These are phyloP conservation scores for Oreortyx pictus DNA, from an alignment of 2,797 vertebrate genomes.

Conservation along the genomic window DNA sequence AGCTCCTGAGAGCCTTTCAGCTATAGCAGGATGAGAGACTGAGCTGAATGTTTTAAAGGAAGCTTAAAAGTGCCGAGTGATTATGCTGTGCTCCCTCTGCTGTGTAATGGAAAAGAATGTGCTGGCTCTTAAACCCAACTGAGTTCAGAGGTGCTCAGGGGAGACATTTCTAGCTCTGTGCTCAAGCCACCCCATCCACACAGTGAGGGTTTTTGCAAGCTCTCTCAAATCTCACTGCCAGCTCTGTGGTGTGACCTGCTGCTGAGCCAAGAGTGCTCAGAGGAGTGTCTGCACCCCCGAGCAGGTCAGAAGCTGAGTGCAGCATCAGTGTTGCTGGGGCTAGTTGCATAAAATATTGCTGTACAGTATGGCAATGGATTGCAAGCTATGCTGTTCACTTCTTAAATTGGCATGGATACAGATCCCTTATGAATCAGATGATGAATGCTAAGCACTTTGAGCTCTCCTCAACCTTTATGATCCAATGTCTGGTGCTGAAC, in stretches of 20 bases:
- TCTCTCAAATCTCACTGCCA: neutral
- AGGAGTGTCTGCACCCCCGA: neutral
- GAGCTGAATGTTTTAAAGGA: neutral
- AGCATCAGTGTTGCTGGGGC: slow-evolving; percentile 5
- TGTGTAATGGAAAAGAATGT: neutral
- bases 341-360: slow-evolving; percentile 23
- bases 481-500: neutral
- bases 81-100: neutral
- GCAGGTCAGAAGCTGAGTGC: slow-evolving; percentile 23
- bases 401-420: slow-evolving; percentile 52
- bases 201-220: neutral
- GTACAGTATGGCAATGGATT: slow-evolving; percentile 2
- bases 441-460: slow-evolving; percentile 47
- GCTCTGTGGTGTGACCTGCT: neutral
- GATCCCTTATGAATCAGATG: slow-evolving; percentile 48
- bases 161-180: neutral
- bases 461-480: slow-evolving; percentile 44
- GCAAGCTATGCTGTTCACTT: slow-evolving; percentile 30
- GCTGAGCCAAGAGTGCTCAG: neutral
- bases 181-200: neutral
- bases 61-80: slow-evolving; percentile 12
- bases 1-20: neutral
- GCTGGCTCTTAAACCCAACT: neutral
- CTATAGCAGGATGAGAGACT: neutral
- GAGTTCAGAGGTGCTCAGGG: neutral